Evolutionary conservation across 2,888 invertebrate genomes (phyloP), one percentile per base, ranked within the genome.

Genomic region (Drosophila fulvimacula): DNA sequence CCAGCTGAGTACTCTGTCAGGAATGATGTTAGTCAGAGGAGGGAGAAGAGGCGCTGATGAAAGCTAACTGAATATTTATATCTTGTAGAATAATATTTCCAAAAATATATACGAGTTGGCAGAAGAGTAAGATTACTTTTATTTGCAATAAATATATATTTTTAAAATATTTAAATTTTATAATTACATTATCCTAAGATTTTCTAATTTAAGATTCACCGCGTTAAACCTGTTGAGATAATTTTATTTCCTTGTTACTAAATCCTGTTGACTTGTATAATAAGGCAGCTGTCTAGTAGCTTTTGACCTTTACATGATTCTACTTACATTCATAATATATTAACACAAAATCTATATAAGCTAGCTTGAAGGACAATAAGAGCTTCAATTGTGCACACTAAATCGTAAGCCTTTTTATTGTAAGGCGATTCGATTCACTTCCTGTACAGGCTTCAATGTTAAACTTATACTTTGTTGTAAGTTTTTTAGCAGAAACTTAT

Each of bases 131-230:
- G 13, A 13, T 42, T 7, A 6, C 13, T 21, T 7, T 15, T 17
- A 41, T 5, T 41, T 19, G 2, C 5, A 24, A 7, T 24, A 5
- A 46, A 19, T 10, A 4, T 10, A 1, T 7, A 38, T 9, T 15
- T n/a, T 7, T 1, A n/a, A 38, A n/a, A 27, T 27, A 27, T 27
- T 6, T 0, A 27, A 27, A n/a, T n/a, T n/a, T n/a, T n/a, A n/a
- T n/a, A 1, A 27, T 30, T 5, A 11, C 0, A 19, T 5, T 5
- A 41, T 41, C 11, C 11, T 2, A 5, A 19, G 1, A 21, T 11
- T 21, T n/a, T n/a, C n/a, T n/a, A 10, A n/a, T 1, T 1, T 27
- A 2, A 15, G 1, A 3, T 13, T 44, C 1, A 15, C 0, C 2
- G 10, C 39, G 1, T 10, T 17, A 9, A 24, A 4, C 15, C 7